Base-by-base conservation (phyloP, 1,140 invertebrate genomes). In the Lepidurus packardi region DNA sequence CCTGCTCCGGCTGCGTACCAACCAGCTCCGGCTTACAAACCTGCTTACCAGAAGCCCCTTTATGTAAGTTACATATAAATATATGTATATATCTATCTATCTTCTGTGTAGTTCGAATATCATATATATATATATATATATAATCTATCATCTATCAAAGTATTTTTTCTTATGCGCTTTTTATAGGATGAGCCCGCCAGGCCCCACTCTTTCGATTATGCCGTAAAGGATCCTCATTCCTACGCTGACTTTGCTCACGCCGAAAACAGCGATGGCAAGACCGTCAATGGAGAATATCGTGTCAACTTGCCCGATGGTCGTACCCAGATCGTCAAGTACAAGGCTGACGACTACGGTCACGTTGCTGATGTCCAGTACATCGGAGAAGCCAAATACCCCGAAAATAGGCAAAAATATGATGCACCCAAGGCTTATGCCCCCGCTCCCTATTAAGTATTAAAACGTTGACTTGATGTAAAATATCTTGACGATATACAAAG, bases 251-350 rank as follows among this genome's bases (percentile, higher is more conserved):
- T 90, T 84, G 90, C 91, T 11, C 92, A 93, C 82, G 87, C 88
- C 78, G 91, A 93, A 83, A 86, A 86, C 77, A 86, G 87, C 74
- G 86, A 87, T 78, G 92, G 90, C 9, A 87, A 89, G 73, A 84
- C 73, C 34, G 45, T 85, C 13, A 91, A 91, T 10, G 91, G 92
- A 73, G 87, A 89, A 80, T 93, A 94, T 85, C 90, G 92, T 81
- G 91, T 93, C 44, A 86, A 91, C n/a, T 84, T 94, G 44, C 92
- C 92, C 2, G 92, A 93, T 85, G 92, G 92, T 43, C 87, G 92
- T 74, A 85, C 90, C 81, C 92, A 93, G 85, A 89, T 89, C 78
- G 92, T 93, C 16, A 91, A 89, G 5, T 93, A 93, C 84, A 91
- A 90, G 73, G 92, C 92, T 0, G 92, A 93, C 81, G 88, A 90